Percentiles rank a stretch among this genome's conserved stretches.
These are phyloP conservation scores for Pterobdella sp. DNA, from an alignment of 2,888 invertebrate species.

Conservation along the genomic window DNA sequence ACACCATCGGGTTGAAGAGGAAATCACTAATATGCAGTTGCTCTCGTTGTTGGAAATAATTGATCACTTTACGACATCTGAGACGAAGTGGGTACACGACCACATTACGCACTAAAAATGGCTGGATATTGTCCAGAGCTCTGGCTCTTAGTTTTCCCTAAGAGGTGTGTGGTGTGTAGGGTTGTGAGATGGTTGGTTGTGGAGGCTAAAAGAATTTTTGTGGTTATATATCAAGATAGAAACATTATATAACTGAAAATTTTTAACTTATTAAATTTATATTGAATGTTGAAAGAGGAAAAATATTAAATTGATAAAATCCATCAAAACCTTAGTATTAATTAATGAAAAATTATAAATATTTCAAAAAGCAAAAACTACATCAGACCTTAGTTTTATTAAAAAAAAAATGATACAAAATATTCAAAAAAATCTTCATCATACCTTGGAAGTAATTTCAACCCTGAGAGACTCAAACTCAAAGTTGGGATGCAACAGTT, in stretches of 20 bases:
- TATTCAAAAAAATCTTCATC: too few species aligned
- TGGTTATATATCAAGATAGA: neutral
- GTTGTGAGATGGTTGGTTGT: neutral
- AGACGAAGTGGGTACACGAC: conserved; percentile 85
- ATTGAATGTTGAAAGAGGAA: too few species aligned
- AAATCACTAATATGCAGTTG: conserved; percentile 95
- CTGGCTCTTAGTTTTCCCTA: conserved; percentile 84
- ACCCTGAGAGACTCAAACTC: conserved; percentile 88
- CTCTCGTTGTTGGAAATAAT: conserved; percentile 77
- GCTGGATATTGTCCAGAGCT: conserved; percentile 86
- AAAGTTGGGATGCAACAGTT: conserved; percentile 80
- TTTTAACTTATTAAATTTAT: too few species aligned
- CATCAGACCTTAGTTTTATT: too few species aligned
- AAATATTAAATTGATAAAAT: too few species aligned
- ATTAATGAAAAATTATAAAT: too few species aligned
- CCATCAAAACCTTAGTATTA: too few species aligned
- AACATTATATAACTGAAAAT: too few species aligned
- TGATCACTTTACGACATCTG: conserved; percentile 67
- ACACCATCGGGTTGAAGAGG: conserved; percentile 87
- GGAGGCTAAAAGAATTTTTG: neutral
- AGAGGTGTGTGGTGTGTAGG: neutral
- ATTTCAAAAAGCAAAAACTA: too few species aligned
- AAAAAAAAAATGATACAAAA: too few species aligned
- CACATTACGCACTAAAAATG: conserved; percentile 63
- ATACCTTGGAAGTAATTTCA: conserved; percentile 81